Evolutionary conservation across 1,140 invertebrate genomes (phyloP).

Genomic region (Brachionus koreanus): DNA sequence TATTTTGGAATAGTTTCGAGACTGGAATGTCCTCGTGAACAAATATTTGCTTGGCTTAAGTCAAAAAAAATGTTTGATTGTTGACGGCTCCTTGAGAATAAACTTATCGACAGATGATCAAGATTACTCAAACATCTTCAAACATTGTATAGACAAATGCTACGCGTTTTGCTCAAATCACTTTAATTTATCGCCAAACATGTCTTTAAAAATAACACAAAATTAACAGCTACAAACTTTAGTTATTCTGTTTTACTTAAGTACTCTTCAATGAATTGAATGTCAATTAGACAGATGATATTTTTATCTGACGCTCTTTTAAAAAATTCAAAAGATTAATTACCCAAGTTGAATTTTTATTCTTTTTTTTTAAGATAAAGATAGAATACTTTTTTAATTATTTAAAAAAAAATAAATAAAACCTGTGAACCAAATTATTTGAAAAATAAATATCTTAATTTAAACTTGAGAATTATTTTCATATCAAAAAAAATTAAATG

Average conservation of each 20-base stretch:
- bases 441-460: no score
- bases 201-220: not conserved
- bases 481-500: no score
- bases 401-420: no score
- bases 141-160: not conserved
- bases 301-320: no score
- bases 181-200: not conserved
- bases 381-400: no score
- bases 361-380: no score
- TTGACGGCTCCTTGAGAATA: not conserved
- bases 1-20: slow-evolving; percentile 2
- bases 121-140: not conserved
- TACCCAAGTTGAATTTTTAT: no score
- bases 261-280: not conserved
- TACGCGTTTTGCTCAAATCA: not conserved
- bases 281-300: not conserved
- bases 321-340: no score
- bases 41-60: not conserved
- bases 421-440: no score
- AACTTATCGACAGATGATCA: not conserved
- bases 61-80: slow-evolving; percentile 4
- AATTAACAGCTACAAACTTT: not conserved
- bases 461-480: no score
- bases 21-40: not conserved
- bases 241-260: not conserved